These are phyloP conservation scores for Gerris lacustris DNA, from an alignment of 2,888 invertebrate genomes.

Conservation along the genomic window DNA sequence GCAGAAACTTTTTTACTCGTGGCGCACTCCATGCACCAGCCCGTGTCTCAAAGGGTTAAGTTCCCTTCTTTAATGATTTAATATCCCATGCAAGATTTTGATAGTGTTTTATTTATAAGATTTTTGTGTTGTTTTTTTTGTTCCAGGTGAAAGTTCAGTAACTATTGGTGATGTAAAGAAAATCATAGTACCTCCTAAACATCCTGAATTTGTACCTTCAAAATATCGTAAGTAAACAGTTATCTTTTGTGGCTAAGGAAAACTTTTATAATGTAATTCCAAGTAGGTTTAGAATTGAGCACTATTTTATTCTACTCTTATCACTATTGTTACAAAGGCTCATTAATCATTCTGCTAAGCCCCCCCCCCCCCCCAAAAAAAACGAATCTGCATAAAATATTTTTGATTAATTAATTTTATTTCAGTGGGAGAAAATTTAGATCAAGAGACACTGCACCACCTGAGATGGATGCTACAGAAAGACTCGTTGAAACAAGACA, in stretches of 20 bases:
- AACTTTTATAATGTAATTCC: background rate
- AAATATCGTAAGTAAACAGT: conserved; percentile 57
- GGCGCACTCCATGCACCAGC: too few relatives aligned
- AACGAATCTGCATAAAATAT: too few relatives aligned
- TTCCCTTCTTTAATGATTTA: background rate
- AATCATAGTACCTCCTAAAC: conserved; percentile 48
- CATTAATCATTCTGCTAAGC: background rate
- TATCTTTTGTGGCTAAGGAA: background rate
- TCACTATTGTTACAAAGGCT: background rate
- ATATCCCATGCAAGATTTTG: background rate
- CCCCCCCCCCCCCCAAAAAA: too few relatives aligned
- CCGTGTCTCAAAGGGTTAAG: too few relatives aligned
- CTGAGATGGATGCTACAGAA: conserved; percentile 95
- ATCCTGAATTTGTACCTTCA: conserved; percentile 71
- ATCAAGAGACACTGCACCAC: conserved; percentile 64
- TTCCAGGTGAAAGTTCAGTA: conserved; percentile 38
- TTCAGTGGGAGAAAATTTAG: conserved; percentile 46
- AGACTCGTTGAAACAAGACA: conserved; percentile 82
- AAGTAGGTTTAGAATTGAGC: background rate
- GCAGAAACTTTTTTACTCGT: too few relatives aligned
- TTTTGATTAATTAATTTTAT: conserved; percentile 14
- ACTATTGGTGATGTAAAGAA: conserved; percentile 64
- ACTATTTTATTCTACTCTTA: conserved; percentile 4
- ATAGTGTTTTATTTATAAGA: background rate
- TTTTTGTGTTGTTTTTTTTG: conserved; percentile 5